phyloP scores from a whole-genome alignment of 64 coral and sea anemone species.

The Stylophora pistillata region DNA sequence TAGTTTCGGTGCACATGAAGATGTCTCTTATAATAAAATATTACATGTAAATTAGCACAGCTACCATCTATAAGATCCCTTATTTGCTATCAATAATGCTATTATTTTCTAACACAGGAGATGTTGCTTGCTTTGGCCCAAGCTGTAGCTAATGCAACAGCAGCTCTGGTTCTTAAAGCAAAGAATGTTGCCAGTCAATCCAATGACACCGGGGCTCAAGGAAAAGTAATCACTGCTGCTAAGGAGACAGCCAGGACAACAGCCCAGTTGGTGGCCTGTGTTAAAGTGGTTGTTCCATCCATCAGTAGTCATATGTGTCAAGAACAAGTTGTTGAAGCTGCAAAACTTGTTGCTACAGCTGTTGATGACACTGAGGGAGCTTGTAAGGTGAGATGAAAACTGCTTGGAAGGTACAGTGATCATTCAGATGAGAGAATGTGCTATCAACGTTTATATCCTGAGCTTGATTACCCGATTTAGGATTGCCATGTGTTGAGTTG shows the following conservation, averaged over 20 bases:
- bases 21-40: no score
- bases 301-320: slow-evolving; percentile 96
- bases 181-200: slow-evolving; percentile 95
- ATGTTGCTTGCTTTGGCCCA: slow-evolving; percentile 93
- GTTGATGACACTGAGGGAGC: slow-evolving; percentile 91
- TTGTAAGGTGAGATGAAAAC: slow-evolving; percentile 75
- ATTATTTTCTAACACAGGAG: slow-evolving; percentile 55
- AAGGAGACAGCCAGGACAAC: slow-evolving; percentile 99
- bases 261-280: slow-evolving; percentile 93
- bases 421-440: no score
- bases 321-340: slow-evolving; percentile 93
- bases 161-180: slow-evolving; percentile 90
- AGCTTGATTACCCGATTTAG: no score
- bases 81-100: neutral
- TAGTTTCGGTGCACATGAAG: no score
- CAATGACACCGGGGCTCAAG: slow-evolving; percentile 73
- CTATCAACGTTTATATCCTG: no score
- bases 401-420: neutral
- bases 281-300: slow-evolving; percentile 90
- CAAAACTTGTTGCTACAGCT: slow-evolving; percentile 93
- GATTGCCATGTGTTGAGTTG: no score
- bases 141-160: slow-evolving; percentile 95
- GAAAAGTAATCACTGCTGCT: slow-evolving; percentile 88
- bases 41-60: no score
- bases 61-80: neutral